Percentiles rank a stretch among this genome's conserved stretches.
Conservation (phyloP, 2,113 vertebrate genomes). For the Corythaixoides concolor region DNA sequence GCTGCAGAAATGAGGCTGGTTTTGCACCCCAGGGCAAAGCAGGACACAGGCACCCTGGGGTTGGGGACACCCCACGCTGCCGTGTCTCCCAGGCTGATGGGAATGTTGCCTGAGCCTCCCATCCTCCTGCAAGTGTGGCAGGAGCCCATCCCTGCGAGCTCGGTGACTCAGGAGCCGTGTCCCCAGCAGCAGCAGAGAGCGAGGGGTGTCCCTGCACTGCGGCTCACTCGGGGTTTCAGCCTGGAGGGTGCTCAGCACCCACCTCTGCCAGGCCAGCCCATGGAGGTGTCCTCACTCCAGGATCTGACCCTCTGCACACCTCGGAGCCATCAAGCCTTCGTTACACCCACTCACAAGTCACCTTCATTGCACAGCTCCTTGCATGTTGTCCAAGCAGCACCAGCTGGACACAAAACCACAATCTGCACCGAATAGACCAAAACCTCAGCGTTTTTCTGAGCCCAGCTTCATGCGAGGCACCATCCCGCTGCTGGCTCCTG, state of each 20-base stretch:
- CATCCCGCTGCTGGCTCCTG: not conserved
- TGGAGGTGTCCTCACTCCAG: accelerated
- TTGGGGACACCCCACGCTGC: not conserved
- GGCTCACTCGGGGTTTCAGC: not conserved
- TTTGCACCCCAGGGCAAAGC: not conserved
- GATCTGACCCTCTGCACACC: not conserved
- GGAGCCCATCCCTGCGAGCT: not conserved
- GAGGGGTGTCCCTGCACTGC: not conserved
- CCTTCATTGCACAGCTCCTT: accelerated
- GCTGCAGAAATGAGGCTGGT: not conserved
- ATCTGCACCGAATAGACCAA: not conserved
- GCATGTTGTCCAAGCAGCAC: accelerated
- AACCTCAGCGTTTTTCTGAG: not conserved
- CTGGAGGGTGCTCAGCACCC: not conserved
- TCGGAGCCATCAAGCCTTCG: not conserved
- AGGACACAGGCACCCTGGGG: not conserved
- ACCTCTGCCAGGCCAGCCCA: not conserved
- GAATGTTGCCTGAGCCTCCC: not conserved
- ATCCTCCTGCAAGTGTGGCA: not conserved
- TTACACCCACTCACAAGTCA: accelerated
- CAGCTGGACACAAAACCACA: not conserved
- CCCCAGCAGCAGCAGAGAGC: not conserved
- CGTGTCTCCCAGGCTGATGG: not conserved
- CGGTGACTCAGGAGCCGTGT: not conserved
- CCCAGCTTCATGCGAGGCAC: not conserved